phyloP scores from a whole-genome alignment of 1,140 invertebrate species.

The Orius laevigatus region DNA sequence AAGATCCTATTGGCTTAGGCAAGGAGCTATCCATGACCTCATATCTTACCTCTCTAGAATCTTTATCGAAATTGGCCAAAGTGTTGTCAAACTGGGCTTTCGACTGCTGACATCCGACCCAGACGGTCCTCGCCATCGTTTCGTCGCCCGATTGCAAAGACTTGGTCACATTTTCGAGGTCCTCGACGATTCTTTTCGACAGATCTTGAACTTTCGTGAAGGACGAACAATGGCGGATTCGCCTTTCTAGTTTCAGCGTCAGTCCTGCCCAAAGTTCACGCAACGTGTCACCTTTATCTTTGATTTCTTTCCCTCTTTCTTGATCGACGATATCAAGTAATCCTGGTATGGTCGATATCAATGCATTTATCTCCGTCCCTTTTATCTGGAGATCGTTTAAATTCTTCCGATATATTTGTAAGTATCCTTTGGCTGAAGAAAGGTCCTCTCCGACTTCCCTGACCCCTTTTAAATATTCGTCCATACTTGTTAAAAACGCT shows the following conservation, averaged over 20 bases:
- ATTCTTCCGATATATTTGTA: constrained; percentile 55
- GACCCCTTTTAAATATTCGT: constrained; percentile 55
- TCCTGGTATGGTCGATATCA: constrained; percentile 42
- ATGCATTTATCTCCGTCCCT: constrained; percentile 44
- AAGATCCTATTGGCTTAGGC: not conserved
- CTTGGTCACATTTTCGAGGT: constrained; percentile 38
- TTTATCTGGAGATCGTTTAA: constrained; percentile 59
- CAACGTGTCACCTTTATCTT: constrained; percentile 41
- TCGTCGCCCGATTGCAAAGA: constrained; percentile 22
- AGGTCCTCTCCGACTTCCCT: constrained; percentile 57
- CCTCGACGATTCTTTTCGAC: constrained; percentile 32
- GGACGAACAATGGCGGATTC: constrained; percentile 41
- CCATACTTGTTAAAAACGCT: constrained; percentile 25
- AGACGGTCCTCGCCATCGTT: constrained; percentile 39
- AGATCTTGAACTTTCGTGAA: not conserved
- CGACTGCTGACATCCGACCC: constrained; percentile 39
- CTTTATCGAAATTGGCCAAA: constrained; percentile 51
- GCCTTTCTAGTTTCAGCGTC: constrained; percentile 40
- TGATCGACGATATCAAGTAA: constrained; percentile 49
- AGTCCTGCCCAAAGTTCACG: constrained; percentile 46
- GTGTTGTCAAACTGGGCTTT: constrained; percentile 39
- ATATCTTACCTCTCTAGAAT: constrained; percentile 37
- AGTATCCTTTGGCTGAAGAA: constrained; percentile 52
- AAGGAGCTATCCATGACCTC: not conserved
- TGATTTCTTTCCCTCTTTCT: constrained; percentile 41